Conservation (phyloP, 2,888 invertebrate species). For the Aphidoletes aphidimyza region DNA sequence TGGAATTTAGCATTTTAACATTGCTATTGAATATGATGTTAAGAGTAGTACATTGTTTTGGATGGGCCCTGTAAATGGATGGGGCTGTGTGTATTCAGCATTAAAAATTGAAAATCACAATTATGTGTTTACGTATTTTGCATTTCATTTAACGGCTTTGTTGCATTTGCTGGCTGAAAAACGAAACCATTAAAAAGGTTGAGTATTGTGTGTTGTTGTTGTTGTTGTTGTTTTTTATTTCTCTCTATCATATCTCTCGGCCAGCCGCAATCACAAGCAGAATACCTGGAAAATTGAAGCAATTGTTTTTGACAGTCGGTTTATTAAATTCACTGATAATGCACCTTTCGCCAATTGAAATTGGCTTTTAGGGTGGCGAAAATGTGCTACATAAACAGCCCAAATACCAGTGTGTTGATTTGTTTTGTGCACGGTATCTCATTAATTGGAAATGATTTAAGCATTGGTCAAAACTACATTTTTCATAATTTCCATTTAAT, state of each 20-base stretch:
- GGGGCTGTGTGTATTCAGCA: no score
- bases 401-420: neutral
- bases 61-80: no score
- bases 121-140: no score
- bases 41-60: no score
- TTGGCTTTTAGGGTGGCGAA: neutral
- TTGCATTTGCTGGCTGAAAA: no score
- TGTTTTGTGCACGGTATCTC: neutral
- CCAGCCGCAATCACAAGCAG: neutral
- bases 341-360: neutral
- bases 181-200: no score
- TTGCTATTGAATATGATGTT: neutral
- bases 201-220: no score
- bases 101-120: no score
- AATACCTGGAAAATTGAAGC: neutral
- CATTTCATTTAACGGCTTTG: no score
- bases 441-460: neutral
- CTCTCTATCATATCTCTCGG: neutral
- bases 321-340: neutral
- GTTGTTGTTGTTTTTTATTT: no score
- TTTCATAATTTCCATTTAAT: neutral
- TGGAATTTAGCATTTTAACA: neutral
- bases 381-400: neutral
- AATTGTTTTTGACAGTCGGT: constrained; percentile 32
- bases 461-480: neutral